Evolutionary conservation across 2,888 invertebrate species (phyloP).

Genomic region (Horisme vitalbata): DNA sequence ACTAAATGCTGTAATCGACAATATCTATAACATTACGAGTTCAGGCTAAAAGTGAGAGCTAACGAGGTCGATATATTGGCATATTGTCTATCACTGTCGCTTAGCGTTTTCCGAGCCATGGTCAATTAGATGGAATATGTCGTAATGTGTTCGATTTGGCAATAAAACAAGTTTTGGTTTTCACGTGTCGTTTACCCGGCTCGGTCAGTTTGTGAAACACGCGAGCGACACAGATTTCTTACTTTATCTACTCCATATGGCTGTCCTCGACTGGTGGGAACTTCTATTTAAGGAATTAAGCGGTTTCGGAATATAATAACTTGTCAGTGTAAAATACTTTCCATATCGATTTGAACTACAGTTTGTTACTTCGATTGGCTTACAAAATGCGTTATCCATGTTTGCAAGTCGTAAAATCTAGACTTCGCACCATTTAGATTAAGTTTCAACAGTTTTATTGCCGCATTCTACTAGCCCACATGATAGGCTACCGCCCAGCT

Average conservation of each 20-base stretch:
- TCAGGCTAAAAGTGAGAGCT: constrained; percentile 60
- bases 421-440: background rate
- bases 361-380: constrained; percentile 1
- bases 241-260: constrained; percentile 29
- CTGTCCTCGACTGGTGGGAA: constrained; percentile 13
- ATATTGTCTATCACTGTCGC: constrained; percentile 37
- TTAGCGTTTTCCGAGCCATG: constrained; percentile 44
- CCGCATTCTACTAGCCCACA: constrained; percentile 2
- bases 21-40: constrained; percentile 35
- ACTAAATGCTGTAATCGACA: constrained; percentile 19
- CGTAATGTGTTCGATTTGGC: constrained; percentile 50
- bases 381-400: background rate
- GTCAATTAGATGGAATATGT: constrained; percentile 62
- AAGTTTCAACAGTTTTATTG: constrained; percentile 2
- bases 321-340: background rate
- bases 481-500: background rate
- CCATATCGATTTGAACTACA: background rate
- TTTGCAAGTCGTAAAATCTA: constrained; percentile 8
- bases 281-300: constrained; percentile 13
- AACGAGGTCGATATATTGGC: constrained; percentile 42
- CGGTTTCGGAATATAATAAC: constrained; percentile 7
- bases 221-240: constrained; percentile 24
- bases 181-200: constrained; percentile 39
- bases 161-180: constrained; percentile 51
- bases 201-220: constrained; percentile 27